Evolutionary conservation across 2,888 invertebrate species (phyloP), one percentile per base, ranked within the genome.

Genomic region (Plusia festucae): DNA sequence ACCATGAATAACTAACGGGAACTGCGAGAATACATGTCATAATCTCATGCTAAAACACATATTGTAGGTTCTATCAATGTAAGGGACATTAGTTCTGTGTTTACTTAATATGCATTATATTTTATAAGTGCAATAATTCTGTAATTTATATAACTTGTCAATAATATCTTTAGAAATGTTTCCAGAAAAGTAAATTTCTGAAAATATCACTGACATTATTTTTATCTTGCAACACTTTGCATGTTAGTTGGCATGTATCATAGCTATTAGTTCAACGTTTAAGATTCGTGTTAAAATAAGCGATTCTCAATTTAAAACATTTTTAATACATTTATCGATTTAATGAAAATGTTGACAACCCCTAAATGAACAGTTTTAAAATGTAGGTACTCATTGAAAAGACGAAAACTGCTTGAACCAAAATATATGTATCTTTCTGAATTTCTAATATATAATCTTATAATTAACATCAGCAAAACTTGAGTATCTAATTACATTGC

Each of bases 221-320:
- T 70, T 69, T 73, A 71, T 76, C 73, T 49, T 65, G 59, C 73
- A 76, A 81, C 79, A 76, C 57, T 56, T 74, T 74, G 75, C 78
- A 83, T 85, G 79, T 77, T 83, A 84, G 79, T 77, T 55, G 67
- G 85, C 85, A 78, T 88, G 87, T 88, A 85, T 73, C 53, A 84
- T 88, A 88, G 86, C 87, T 73, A 53, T 79, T 85, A 83, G 81
- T 78, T 70, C 54, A 64, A 76, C 58, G 64, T 82, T 78, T 79
- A 85, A 81, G 74, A 83, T 82, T 85, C 83, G 72, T 81, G 71
- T 85, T 75, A 67, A 56, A 56, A 52, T 70, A 72, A 81, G 68
- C 60, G 34, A 82, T 79, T 81, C 75, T 83, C 79, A 76, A 79
- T 82, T 80, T 78, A 68, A 76, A 76, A 81, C 74, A 60, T 81